Conservation (phyloP, 2,113 vertebrate genomes). For the Origma solitaria region DNA sequence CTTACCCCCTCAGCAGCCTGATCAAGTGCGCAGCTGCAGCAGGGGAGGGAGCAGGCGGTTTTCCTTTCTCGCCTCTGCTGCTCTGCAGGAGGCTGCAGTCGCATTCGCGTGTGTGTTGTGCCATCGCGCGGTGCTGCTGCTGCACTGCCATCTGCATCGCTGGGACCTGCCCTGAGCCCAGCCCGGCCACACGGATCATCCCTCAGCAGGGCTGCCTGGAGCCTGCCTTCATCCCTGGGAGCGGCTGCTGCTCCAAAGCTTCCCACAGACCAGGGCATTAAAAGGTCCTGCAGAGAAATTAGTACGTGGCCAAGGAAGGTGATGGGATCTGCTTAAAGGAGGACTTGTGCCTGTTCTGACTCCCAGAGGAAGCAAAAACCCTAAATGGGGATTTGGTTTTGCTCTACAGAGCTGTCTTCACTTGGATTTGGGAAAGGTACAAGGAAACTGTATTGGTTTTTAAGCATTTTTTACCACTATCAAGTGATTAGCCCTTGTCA, state of each 20-base stretch:
- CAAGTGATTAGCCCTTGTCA: background rate
- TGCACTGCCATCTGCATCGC: background rate
- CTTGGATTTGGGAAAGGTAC: background rate
- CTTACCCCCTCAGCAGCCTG: background rate
- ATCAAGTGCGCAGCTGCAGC: background rate
- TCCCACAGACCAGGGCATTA: fast-evolving
- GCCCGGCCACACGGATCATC: background rate
- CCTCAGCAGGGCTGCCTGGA: fast-evolving
- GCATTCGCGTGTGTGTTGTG: background rate
- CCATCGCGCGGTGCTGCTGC: slow-evolving; percentile 19
- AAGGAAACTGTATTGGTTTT: background rate
- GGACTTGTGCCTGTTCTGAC: background rate
- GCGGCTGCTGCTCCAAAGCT: background rate
- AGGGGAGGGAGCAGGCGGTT: background rate
- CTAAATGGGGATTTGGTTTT: background rate
- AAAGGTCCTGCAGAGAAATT: background rate
- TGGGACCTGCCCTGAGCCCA: fast-evolving
- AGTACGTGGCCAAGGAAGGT: background rate
- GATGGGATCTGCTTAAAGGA: background rate
- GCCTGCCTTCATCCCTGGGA: background rate
- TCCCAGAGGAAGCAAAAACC: background rate
- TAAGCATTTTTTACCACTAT: background rate
- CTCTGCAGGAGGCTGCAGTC: background rate
- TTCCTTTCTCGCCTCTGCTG: background rate
- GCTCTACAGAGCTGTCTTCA: background rate